Percentiles rank a stretch among this genome's conserved stretches.
Conservation (phyloP, 1,140 invertebrate species). For the Nasonia giraulti region DNA sequence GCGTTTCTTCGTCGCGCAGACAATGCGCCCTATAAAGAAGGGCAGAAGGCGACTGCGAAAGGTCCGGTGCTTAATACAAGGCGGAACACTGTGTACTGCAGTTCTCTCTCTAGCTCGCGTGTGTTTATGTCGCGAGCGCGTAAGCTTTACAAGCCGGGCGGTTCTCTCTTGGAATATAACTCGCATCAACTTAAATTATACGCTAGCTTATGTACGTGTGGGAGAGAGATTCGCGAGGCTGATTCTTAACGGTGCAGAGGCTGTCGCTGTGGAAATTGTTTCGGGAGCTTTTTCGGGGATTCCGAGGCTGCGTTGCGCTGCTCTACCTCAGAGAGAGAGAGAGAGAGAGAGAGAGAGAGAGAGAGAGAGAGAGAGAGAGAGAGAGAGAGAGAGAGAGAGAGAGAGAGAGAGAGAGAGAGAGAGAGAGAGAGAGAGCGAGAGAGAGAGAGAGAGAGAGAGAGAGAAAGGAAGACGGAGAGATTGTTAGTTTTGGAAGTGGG, state of each 20-base stretch:
- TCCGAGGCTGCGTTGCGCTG: background rate
- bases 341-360: too few relatives aligned
- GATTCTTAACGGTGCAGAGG: conserved; percentile 34
- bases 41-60: background rate
- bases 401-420: too few relatives aligned
- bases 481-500: background rate
- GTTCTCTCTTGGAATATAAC: conserved; percentile 11
- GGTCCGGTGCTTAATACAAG: too few relatives aligned
- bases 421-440: too few relatives aligned
- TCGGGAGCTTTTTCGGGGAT: background rate
- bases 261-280: background rate
- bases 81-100: too few relatives aligned
- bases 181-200: conserved; percentile 48
- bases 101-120: background rate
- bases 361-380: too few relatives aligned
- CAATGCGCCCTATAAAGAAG: background rate
- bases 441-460: too few relatives aligned
- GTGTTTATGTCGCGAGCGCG: background rate
- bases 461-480: background rate
- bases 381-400: too few relatives aligned
- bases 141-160: conserved; percentile 25
- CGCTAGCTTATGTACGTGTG: conserved; percentile 8
- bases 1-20: background rate
- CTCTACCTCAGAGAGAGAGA: background rate
- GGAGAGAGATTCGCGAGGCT: conserved; percentile 25